These are phyloP conservation scores for Folsomia manolachei DNA, from an alignment of 2,888 invertebrate genomes.

Conservation along the genomic window DNA sequence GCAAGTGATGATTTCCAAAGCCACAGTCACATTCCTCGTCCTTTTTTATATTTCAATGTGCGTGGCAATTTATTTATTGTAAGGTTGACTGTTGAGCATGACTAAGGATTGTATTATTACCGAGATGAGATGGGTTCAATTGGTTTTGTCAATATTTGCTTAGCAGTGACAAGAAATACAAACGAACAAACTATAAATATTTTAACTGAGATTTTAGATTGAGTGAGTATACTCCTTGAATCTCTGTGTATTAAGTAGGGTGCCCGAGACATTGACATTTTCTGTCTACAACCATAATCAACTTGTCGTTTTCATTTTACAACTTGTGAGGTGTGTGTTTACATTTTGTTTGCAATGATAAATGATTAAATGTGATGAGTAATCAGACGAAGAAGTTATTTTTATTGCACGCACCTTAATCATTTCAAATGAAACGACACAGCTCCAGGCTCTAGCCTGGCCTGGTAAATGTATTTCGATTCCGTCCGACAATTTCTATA, in stretches of 20 bases:
- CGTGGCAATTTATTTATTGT: constrained; percentile 1
- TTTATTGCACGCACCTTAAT: no score
- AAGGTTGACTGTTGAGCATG: not conserved
- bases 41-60: not conserved
- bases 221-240: no score
- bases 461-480: no score
- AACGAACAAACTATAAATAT: not conserved
- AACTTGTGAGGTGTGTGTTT: not conserved
- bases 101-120: constrained; percentile 4
- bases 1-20: not conserved
- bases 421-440: no score
- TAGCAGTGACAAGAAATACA: constrained; percentile 26
- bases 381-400: no score
- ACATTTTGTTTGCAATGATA: no score
- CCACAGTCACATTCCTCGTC: constrained; percentile 8
- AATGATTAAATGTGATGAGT: no score
- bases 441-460: no score
- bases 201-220: no score
- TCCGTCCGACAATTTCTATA: no score
- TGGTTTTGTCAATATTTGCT: constrained; percentile 30
- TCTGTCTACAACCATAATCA: not conserved
- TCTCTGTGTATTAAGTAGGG: no score
- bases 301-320: not conserved
- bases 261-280: not conserved
- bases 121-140: constrained; percentile 22